A percentile compares a stretch with the other conserved stretches of the same genome.
Conservation (phyloP, 2,113 vertebrate genomes). For the Mirza zaza region DNA sequence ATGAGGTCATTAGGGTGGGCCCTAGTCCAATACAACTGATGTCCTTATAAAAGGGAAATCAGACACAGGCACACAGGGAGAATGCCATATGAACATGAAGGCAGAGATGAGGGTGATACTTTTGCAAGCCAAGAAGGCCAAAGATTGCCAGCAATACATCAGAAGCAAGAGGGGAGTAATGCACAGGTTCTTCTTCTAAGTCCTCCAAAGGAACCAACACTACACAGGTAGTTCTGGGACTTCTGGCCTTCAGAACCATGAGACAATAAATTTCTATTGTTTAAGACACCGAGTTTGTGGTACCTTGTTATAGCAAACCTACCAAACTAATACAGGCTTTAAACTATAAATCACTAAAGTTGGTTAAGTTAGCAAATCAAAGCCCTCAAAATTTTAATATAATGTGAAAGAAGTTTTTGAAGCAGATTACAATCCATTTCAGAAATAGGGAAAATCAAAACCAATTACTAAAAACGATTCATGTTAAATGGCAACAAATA, state of each 20-base stretch:
- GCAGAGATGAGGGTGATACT: background rate
- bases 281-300: background rate
- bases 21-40: background rate
- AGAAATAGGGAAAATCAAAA: background rate
- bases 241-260: background rate
- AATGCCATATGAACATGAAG: background rate
- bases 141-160: background rate
- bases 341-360: background rate
- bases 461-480: background rate
- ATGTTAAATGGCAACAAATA: conserved; percentile 4
- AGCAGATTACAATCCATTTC: conserved; percentile 43
- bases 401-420: conserved; percentile 26
- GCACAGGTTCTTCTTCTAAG: background rate
- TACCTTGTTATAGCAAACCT: background rate
- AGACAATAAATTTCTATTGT: background rate
- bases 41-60: background rate
- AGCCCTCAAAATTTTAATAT: background rate
- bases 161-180: background rate
- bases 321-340: background rate
- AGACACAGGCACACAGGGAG: background rate
- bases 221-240: background rate
- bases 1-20: background rate
- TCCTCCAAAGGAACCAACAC: background rate
- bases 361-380: background rate
- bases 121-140: background rate